These are phyloP conservation scores for Australoheros facetus DNA, from an alignment of 2,797 vertebrate species.

Conservation along the genomic window DNA sequence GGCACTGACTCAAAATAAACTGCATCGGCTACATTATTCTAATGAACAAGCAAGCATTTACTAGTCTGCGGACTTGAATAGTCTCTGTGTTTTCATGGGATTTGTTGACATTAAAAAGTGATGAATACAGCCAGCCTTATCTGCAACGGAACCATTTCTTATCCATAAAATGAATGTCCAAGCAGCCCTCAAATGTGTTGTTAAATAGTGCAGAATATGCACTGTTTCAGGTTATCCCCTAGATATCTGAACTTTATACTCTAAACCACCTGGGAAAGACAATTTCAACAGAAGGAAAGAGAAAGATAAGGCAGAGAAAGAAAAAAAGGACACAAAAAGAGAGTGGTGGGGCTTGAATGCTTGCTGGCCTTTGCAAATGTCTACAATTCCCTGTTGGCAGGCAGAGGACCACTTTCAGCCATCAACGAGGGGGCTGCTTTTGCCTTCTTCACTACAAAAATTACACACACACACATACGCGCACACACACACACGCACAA, in stretches of 20 bases:
- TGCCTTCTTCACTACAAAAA: conserved; percentile 99
- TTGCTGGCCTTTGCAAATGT: conserved; percentile 96
- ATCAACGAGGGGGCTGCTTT: conserved; percentile 98
- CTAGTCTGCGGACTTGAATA: not conserved
- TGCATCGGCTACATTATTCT: not conserved
- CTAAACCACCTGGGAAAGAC: conserved; percentile 47
- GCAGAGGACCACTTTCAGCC: conserved; percentile 99
- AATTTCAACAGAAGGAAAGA: conserved; percentile 52
- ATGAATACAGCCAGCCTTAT: conserved; percentile 12
- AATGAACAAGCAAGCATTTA: conserved; percentile 6
- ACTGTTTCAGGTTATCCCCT: conserved; percentile 22
- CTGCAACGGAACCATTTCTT: conserved; percentile 4
- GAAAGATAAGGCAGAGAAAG: conserved; percentile 71
- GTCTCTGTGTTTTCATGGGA: conserved; percentile 3
- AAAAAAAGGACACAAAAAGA: conserved; percentile 68
- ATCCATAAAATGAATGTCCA: conserved; percentile 26
- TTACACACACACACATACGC: conserved; percentile 88
- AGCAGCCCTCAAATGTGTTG: conserved; percentile 23
- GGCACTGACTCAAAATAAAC: not conserved
- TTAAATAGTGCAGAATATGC: conserved; percentile 42
- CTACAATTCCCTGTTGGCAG: conserved; percentile 99
- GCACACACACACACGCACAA: conserved; percentile 87
- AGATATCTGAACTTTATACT: conserved; percentile 35
- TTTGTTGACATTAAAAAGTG: conserved; percentile 12
- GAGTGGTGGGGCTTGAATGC: conserved; percentile 88